Percentiles rank a stretch among this genome's conserved stretches.
Evolutionary conservation across 2,888 invertebrate species (phyloP).

Genomic region (Andrena flavipes): DNA sequence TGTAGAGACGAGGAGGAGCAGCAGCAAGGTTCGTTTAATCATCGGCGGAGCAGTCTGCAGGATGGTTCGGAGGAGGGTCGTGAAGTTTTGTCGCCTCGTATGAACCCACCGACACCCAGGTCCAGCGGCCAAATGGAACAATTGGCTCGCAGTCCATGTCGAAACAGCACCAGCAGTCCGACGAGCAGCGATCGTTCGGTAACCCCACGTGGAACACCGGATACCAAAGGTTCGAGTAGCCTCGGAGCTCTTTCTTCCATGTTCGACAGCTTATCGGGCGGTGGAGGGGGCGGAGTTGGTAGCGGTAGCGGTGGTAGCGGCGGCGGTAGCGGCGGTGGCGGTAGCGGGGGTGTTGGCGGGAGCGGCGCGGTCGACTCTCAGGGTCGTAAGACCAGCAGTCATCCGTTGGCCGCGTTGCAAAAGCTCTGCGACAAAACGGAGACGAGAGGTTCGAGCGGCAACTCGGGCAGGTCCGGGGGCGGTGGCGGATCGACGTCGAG

Average conservation of each 20-base stretch:
- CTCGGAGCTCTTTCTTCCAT: constrained; percentile 94
- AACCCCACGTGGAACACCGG: constrained; percentile 89
- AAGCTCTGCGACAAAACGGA: constrained; percentile 98
- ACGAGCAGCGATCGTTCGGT: constrained; percentile 91
- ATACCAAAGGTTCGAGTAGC: constrained; percentile 87
- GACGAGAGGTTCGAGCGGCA: constrained; percentile 86
- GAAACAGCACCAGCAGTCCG: constrained; percentile 89
- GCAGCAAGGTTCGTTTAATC: constrained; percentile 76
- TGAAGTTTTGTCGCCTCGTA: constrained; percentile 81
- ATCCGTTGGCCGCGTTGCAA: constrained; percentile 97
- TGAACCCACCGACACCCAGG: constrained; percentile 85
- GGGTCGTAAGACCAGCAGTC: constrained; percentile 90
- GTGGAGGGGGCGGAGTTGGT: constrained; percentile 70
- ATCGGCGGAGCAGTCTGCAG: constrained; percentile 77
- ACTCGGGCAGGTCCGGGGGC: constrained; percentile 69
- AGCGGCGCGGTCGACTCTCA: constrained; percentile 86
- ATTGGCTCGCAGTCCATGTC: constrained; percentile 87
- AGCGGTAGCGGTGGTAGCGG: constrained; percentile 84
- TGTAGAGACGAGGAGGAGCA: constrained; percentile 85
- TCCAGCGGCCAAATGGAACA: constrained; percentile 86
- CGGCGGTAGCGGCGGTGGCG: constrained; percentile 71
- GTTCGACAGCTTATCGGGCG: constrained; percentile 93
- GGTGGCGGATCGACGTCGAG: constrained; percentile 84
- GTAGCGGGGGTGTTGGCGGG: constrained; percentile 83
- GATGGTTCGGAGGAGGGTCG: constrained; percentile 83